Conservation (phyloP, 2,797 vertebrate species). For the Poeciliopsis turneri region DNA sequence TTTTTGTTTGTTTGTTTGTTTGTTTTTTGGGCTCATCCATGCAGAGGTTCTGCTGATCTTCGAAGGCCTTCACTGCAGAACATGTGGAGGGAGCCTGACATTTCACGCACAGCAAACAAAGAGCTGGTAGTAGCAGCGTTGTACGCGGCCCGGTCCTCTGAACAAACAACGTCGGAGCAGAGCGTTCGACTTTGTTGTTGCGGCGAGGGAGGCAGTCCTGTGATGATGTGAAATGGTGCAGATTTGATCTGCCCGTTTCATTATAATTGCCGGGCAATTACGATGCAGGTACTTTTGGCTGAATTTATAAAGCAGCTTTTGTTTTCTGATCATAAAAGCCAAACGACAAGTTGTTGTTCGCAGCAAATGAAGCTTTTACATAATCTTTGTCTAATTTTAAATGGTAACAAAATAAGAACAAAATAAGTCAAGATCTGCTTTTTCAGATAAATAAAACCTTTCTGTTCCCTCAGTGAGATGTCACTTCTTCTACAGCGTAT, state of each 20-base stretch:
- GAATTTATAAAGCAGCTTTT: not conserved
- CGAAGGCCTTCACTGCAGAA: not conserved
- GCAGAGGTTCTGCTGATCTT: not conserved
- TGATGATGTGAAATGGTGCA: not conserved
- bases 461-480: constrained; percentile 57
- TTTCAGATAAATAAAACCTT: constrained; percentile 44
- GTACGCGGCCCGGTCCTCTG: not conserved
- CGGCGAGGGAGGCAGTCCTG: not conserved
- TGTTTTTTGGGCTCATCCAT: not conserved
- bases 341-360: not conserved
- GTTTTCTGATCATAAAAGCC: not conserved
- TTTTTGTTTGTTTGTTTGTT: not conserved
- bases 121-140: too few relatives aligned
- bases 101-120: not conserved
- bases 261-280: not conserved
- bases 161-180: not conserved
- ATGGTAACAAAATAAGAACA: not conserved
- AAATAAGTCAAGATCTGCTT: not conserved
- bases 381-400: not conserved
- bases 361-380: not conserved
- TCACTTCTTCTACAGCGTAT: constrained; percentile 27
- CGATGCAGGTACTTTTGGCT: not conserved
- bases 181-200: not conserved
- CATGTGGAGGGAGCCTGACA: not conserved
- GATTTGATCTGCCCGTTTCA: not conserved